These are phyloP conservation scores for Corynorhinus townsendii DNA, from an alignment of 2,113 vertebrate genomes.

Conservation along the genomic window DNA sequence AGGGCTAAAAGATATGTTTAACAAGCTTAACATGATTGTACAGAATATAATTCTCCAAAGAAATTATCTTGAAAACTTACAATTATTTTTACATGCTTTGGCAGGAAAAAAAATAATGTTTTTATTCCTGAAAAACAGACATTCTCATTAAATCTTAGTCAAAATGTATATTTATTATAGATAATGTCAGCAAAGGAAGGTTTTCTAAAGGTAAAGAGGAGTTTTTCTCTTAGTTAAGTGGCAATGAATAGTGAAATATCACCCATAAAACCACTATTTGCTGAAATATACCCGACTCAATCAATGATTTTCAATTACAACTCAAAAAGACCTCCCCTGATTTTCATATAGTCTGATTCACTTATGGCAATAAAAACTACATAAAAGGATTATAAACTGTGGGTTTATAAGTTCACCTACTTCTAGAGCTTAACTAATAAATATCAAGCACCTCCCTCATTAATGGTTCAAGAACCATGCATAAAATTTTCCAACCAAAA, in stretches of 20 bases:
- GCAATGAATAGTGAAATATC: slow-evolving; percentile 55
- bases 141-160: background rate
- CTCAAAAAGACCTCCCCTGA: background rate
- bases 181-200: background rate
- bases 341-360: slow-evolving; percentile 20
- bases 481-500: background rate
- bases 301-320: slow-evolving; percentile 50
- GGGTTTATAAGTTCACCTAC: background rate
- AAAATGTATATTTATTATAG: slow-evolving; percentile 36
- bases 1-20: background rate
- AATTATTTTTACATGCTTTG: background rate
- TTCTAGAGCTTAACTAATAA: background rate
- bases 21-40: background rate
- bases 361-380: background rate
- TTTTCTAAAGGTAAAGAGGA: slow-evolving; percentile 53
- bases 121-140: slow-evolving; percentile 1
- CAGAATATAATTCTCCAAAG: slow-evolving; percentile 25
- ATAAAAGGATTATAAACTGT: background rate
- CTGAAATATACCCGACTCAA: slow-evolving; percentile 34
- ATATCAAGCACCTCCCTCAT: background rate
- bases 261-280: slow-evolving; percentile 53
- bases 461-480: background rate
- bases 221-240: slow-evolving; percentile 49
- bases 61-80: background rate
- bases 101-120: no score